Evolutionary conservation across 2,797 vertebrate genomes (phyloP).

Genomic region (Benthosema pterotum): DNA sequence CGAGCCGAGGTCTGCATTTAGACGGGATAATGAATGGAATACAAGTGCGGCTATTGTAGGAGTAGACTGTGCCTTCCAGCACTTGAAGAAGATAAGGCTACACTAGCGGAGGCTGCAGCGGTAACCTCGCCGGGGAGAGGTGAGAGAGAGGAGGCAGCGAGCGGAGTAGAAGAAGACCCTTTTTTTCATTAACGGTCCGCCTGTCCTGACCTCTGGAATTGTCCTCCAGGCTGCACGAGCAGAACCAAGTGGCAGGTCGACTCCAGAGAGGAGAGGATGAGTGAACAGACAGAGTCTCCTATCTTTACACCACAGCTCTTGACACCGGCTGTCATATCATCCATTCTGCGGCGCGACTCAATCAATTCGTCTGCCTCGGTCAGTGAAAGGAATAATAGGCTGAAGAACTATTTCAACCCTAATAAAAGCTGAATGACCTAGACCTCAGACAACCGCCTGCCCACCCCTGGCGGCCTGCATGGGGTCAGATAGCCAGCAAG

Average conservation of each 20-base stretch:
- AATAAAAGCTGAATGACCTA: too few relatives aligned
- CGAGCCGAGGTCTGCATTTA: conserved; percentile 50
- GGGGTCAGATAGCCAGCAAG: too few relatives aligned
- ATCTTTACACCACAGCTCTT: too few relatives aligned
- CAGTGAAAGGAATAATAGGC: too few relatives aligned
- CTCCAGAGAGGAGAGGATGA: conserved; percentile 27
- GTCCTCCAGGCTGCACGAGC: conserved; percentile 62
- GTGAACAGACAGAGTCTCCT: conserved; percentile 25
- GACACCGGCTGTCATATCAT: too few relatives aligned
- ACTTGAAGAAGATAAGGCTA: conserved; percentile 70
- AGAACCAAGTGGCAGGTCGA: conserved; percentile 68
- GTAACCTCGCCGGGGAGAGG: conserved; percentile 58
- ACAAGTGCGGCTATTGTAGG: conserved; percentile 56
- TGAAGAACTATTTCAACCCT: too few relatives aligned
- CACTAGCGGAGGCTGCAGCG: conserved; percentile 69
- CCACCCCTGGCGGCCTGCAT: too few relatives aligned
- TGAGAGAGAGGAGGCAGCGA: not conserved
- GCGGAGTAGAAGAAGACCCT: conserved; percentile 15
- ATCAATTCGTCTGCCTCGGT: conserved; percentile 8
- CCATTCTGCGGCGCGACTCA: not conserved
- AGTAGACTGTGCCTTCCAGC: conserved; percentile 66
- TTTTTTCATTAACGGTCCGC: conserved; percentile 53
- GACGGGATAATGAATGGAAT: conserved; percentile 68
- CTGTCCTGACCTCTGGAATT: conserved; percentile 74
- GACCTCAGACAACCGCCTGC: too few relatives aligned